Conservation (phyloP, 2,113 vertebrate species). For the Anthoscopus minutus region DNA sequence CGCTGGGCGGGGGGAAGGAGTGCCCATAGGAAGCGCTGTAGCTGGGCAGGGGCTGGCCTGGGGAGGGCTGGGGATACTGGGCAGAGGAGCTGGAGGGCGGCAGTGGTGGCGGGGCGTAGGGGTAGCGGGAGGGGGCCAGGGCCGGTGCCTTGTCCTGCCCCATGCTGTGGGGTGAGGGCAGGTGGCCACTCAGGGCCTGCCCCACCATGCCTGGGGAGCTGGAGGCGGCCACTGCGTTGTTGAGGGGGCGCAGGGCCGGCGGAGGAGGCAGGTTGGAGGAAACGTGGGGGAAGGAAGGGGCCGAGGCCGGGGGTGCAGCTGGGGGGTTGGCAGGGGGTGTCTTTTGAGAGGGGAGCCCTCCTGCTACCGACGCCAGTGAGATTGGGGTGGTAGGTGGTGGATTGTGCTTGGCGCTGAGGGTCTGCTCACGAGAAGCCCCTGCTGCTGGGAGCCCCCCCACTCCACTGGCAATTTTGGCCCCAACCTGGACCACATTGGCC, state of each 20-base stretch:
- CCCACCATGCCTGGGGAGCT: neutral
- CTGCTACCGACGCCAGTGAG: constrained; percentile 58
- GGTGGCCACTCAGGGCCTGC: neutral
- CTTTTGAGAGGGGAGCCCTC: constrained; percentile 63
- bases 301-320: neutral
- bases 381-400: constrained; percentile 80
- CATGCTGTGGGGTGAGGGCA: neutral
- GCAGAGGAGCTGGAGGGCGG: constrained; percentile 60
- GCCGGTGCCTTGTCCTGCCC: neutral
- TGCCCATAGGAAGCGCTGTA: constrained; percentile 63
- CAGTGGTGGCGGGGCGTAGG: neutral
- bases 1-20: constrained; percentile 64
- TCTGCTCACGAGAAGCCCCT: constrained; percentile 51
- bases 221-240: neutral
- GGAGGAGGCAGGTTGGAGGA: constrained; percentile 84
- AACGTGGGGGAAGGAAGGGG: constrained; percentile 68
- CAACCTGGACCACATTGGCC: constrained; percentile 46
- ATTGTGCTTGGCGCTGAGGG: constrained; percentile 72
- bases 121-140: neutral
- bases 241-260: constrained; percentile 73
- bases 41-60: constrained; percentile 62
- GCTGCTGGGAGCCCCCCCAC: constrained; percentile 35
- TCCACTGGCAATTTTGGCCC: constrained; percentile 32
- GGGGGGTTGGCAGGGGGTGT: constrained; percentile 68
- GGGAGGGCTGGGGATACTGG: constrained; percentile 49